Evolutionary conservation across 2,797 vertebrate genomes (phyloP), one percentile per base, ranked within the genome.

Genomic region (Selene dorsalis): DNA sequence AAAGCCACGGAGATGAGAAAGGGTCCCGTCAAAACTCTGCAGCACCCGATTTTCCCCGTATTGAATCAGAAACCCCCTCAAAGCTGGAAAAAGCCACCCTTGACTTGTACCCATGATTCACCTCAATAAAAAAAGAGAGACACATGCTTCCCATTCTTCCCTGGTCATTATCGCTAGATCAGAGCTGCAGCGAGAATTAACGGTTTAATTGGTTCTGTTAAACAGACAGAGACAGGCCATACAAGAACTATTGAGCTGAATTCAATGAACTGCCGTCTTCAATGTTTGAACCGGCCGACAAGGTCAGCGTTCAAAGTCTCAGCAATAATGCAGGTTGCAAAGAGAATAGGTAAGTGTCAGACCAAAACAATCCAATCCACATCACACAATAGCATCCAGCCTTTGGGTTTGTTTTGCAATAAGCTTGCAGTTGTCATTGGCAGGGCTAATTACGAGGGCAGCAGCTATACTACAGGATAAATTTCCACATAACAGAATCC

Each of bases 361-460:
- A 48, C 24, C 43, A 62, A 82, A 82, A 86, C 82, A 88, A 87
- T 82, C 79, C 84, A 84, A 89, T 87, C 82, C 85, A 68, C 80
- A 83, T 70, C 71, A 77, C 80, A 74, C 90, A 88, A 88, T 86
- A 76, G 69, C 79, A 78, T 72, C 83, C 68, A 50, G 85, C 86
- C 83, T 86, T 83, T 78, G 84, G 83, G 78, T 79, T 88, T 69
- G 71, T 90, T 88, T 87, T 75, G 85, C 89, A 91, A 87, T 87
- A 84, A 77, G 77, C 88, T 74, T 56, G 72, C 83, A 50, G 83
- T 84, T 69, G 84, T 89, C 82, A 80, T 84, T 83, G 88, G 87
- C 89, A 83, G 82, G 80, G 88, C 86, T 93, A 91, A 93, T 93
- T 92, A 94, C 84, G 55, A 85, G 88, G 76, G 87, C 85, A 85